Evolutionary conservation across 2,113 vertebrate genomes (phyloP).

Genomic region (Zosterops lateralis): DNA sequence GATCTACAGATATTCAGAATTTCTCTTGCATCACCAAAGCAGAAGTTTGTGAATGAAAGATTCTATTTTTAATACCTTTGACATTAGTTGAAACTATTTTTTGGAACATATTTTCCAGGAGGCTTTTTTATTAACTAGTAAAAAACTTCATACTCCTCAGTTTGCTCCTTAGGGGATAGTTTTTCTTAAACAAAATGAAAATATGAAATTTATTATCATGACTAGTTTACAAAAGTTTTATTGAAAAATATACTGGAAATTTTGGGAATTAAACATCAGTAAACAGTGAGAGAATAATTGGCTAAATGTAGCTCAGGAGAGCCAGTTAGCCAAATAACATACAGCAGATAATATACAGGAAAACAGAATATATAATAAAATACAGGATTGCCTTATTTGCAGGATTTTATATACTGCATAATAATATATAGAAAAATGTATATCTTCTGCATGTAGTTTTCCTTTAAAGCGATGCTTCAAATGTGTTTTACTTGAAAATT

Average conservation of each 20-base stretch:
- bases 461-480: background rate
- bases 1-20: background rate
- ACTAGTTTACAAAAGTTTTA: slow-evolving; percentile 17
- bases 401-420: background rate
- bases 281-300: slow-evolving; percentile 11
- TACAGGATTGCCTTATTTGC: background rate
- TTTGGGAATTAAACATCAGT: background rate
- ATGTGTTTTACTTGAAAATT: background rate
- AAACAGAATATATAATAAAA: background rate
- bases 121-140: background rate
- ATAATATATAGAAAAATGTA: background rate
- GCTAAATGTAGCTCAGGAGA: background rate
- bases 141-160: background rate
- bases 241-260: slow-evolving; percentile 41
- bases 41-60: background rate
- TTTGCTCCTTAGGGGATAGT: background rate
- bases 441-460: background rate
- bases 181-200: background rate
- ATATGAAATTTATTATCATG: background rate
- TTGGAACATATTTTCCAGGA: background rate
- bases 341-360: background rate
- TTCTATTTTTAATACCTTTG: background rate
- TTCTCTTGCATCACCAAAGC: background rate
- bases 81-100: background rate
- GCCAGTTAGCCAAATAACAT: background rate